These are phyloP conservation scores for human (Homo sapiens) DNA, from an alignment of 2,113 vertebrate genomes.

Conservation along the genomic window DNA sequence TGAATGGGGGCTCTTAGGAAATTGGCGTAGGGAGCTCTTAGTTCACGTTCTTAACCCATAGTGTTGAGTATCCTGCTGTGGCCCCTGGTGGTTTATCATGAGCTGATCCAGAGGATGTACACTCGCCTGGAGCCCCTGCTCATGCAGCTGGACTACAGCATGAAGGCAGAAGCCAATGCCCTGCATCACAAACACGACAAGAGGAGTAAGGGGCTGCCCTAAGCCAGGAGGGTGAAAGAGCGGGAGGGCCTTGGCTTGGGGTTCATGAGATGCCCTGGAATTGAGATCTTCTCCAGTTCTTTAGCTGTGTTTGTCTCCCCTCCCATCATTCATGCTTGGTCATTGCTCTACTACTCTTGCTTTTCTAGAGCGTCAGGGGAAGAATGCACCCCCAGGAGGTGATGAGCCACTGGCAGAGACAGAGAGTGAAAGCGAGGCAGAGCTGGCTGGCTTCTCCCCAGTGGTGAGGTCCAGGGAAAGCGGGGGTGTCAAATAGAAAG, in stretches of 20 bases:
- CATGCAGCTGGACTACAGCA: slow-evolving; percentile 99
- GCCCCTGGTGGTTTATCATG: slow-evolving; percentile 98
- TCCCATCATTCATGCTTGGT: neutral
- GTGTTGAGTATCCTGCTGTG: slow-evolving; percentile 97
- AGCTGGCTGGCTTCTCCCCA: slow-evolving; percentile 95
- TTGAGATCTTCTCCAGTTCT: neutral
- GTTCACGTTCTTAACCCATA: slow-evolving; percentile 72
- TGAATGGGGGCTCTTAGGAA: neutral
- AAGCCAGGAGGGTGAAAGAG: neutral
- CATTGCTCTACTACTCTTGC: slow-evolving; percentile 4
- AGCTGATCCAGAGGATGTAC: slow-evolving; percentile 99
- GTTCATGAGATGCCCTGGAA: neutral
- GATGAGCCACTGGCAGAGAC: slow-evolving; percentile 95
- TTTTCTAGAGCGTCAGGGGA: slow-evolving; percentile 86
- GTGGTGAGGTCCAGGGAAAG: slow-evolving; percentile 86
- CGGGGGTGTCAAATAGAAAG: neutral
- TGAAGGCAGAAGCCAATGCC: slow-evolving; percentile 95
- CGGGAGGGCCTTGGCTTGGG: neutral
- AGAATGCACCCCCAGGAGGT: slow-evolving; percentile 89
- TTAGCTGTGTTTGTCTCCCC: neutral
- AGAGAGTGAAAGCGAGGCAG: slow-evolving; percentile 97
- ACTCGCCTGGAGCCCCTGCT: slow-evolving; percentile 96
- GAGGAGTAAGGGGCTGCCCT: slow-evolving; percentile 89
- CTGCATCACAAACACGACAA: slow-evolving; percentile 97
- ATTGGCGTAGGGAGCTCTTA: neutral